Evolutionary conservation across 1,140 invertebrate species (phyloP).

Genomic region (Lordiphosa stackelbergi): DNA sequence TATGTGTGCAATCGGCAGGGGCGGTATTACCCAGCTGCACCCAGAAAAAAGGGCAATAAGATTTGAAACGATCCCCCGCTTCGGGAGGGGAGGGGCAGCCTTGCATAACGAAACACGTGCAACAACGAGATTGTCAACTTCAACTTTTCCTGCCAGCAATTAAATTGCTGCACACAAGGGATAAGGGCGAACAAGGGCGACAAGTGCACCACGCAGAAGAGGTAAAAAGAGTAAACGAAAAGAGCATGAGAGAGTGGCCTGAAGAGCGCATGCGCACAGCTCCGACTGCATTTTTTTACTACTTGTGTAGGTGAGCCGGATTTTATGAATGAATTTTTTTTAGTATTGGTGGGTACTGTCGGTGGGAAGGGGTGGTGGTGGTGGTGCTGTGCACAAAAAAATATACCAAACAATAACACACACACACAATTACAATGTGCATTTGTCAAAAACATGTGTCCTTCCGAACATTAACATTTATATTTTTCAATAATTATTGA

Average conservation of each 20-base stretch:
- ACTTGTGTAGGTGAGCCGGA: conserved; percentile 72
- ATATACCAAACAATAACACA: too few relatives aligned
- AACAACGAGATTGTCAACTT: conserved; percentile 60
- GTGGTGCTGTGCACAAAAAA: too few relatives aligned
- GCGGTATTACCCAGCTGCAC: conserved; percentile 44
- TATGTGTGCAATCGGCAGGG: conserved; percentile 12
- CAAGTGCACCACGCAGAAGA: conserved; percentile 50
- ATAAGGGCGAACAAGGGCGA: conserved; percentile 17
- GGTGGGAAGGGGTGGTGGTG: too few relatives aligned
- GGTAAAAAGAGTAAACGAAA: conserved; percentile 22
- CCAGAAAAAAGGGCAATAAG: conserved; percentile 59
- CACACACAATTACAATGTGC: too few relatives aligned
- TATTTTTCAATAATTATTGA: too few relatives aligned
- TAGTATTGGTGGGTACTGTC: conserved; percentile 43
- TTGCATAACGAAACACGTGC: conserved; percentile 71
- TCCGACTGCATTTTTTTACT: conserved; percentile 59
- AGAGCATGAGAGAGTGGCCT: conserved; percentile 14
- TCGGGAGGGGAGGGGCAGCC: conserved; percentile 52
- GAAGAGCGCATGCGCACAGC: conserved; percentile 58
- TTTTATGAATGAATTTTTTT: conserved; percentile 65
- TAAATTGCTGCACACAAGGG: conserved; percentile 33
- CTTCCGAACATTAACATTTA: too few relatives aligned
- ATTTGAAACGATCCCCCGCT: conserved; percentile 33
- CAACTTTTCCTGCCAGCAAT: conserved; percentile 15
- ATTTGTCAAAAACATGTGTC: too few relatives aligned